A percentile compares a stretch with the other conserved stretches of the same genome.
phyloP scores from a whole-genome alignment of 2,888 invertebrate genomes.

The Drosophila algonquin region DNA sequence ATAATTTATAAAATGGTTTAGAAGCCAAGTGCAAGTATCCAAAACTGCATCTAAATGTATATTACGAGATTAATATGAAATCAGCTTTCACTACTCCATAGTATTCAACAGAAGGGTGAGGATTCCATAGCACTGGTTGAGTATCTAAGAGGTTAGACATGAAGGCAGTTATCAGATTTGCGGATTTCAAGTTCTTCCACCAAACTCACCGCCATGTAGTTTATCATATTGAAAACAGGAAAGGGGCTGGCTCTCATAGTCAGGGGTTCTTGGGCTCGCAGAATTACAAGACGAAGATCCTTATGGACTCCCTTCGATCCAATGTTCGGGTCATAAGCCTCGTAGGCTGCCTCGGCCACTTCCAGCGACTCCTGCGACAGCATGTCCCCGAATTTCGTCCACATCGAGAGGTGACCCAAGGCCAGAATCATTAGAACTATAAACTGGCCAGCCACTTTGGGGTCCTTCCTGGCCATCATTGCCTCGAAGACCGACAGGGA shows the following conservation, averaged over 20 bases:
- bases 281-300: conserved; percentile 44
- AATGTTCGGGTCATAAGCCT: conserved; percentile 30
- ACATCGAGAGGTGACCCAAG: conserved; percentile 45
- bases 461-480: conserved; percentile 36
- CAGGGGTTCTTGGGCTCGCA: conserved; percentile 47
- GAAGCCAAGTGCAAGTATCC: neutral
- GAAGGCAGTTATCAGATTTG: no score
- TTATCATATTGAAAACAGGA: conserved; percentile 48
- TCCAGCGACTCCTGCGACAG: conserved; percentile 43
- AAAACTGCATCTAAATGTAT: neutral
- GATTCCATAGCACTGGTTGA: conserved; percentile 56
- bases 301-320: conserved; percentile 12
- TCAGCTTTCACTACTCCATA: conserved; percentile 27
- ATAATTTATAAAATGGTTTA: no score
- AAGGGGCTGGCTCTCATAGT: conserved; percentile 42
- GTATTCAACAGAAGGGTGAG: conserved; percentile 49
- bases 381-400: conserved; percentile 51
- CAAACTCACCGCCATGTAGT: conserved; percentile 48
- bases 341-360: conserved; percentile 51
- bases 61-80: neutral
- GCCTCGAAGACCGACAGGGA: conserved; percentile 52
- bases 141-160: conserved; percentile 28
- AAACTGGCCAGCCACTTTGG: conserved; percentile 42
- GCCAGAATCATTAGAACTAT: conserved; percentile 34
- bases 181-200: no score